Conservation (phyloP, 2,888 invertebrate genomes). For the Oegoconia quadripuncta region DNA sequence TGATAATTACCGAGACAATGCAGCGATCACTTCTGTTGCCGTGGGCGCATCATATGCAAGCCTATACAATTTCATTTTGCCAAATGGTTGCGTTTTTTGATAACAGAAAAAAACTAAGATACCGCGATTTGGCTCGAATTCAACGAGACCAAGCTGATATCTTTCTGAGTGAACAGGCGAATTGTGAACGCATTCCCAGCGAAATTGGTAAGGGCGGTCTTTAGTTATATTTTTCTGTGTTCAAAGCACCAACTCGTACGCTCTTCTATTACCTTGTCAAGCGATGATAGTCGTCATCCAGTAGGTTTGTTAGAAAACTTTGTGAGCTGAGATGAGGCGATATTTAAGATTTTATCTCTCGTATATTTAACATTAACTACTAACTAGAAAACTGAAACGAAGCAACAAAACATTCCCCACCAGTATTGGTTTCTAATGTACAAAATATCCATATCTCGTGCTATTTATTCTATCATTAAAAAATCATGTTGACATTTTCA, state of each 20-base stretch:
- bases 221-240: too few relatives aligned
- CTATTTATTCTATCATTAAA: slow-evolving; percentile 2
- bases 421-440: slow-evolving; percentile 54
- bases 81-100: too few relatives aligned
- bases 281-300: slow-evolving; percentile 43
- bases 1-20: too few relatives aligned
- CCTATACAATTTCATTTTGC: too few relatives aligned
- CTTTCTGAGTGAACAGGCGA: too few relatives aligned
- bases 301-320: slow-evolving; percentile 70
- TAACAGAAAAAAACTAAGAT: too few relatives aligned
- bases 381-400: slow-evolving; percentile 16
- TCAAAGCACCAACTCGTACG: slow-evolving; percentile 1
- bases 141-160: too few relatives aligned
- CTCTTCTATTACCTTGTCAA: slow-evolving; percentile 6
- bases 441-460: slow-evolving; percentile 22
- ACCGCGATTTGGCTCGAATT: too few relatives aligned
- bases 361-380: slow-evolving; percentile 4
- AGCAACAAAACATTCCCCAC: slow-evolving; percentile 58
- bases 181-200: too few relatives aligned
- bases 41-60: too few relatives aligned
- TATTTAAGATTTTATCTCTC: slow-evolving; percentile 14
- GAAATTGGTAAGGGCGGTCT: too few relatives aligned
- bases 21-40: too few relatives aligned
- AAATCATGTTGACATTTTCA: neutral
- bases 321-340: slow-evolving; percentile 65